Evolutionary conservation across 2,888 invertebrate species (phyloP).

Genomic region (Entomobrya proxima): DNA sequence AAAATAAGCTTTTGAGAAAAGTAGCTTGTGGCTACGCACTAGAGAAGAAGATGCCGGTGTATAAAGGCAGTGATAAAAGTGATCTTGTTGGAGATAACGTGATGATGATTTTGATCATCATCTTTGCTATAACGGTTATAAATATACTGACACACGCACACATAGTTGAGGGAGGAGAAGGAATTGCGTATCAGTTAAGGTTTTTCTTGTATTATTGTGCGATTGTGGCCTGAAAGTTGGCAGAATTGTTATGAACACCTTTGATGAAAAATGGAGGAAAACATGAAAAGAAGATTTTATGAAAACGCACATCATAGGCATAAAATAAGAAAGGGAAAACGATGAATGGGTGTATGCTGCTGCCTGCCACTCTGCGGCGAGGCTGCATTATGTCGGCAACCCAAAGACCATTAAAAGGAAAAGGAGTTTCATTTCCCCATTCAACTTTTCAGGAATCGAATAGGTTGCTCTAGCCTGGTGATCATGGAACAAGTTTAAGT

Average conservation of each 20-base stretch:
- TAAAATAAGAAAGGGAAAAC: constrained; percentile 4
- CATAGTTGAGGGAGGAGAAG: too few species aligned
- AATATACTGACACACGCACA: neutral
- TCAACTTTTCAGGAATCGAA: neutral
- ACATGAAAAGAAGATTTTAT: constrained; percentile 33
- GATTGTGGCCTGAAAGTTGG: neutral
- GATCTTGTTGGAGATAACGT: constrained; percentile 13
- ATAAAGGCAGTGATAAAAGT: constrained; percentile 31
- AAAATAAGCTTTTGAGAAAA: constrained; percentile 29
- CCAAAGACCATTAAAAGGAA: constrained; percentile 8
- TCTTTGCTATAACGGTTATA: neutral
- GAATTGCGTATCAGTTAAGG: neutral
- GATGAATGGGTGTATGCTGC: neutral
- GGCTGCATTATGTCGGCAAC: constrained; percentile 35
- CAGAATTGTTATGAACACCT: constrained; percentile 28
- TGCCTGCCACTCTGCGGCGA: neutral
- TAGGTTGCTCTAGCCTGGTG: neutral
- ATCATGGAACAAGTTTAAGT: neutral
- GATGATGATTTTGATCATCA: constrained; percentile 18
- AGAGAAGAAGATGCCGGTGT: neutral
- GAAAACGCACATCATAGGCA: constrained; percentile 2
- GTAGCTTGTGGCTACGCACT: constrained; percentile 32
- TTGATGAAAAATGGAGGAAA: constrained; percentile 11
- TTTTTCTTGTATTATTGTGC: constrained; percentile 9
- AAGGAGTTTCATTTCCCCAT: constrained; percentile 12